Evolutionary conservation across 2,113 vertebrate species (phyloP).

Genomic region (Rhinoptilus africanus): DNA sequence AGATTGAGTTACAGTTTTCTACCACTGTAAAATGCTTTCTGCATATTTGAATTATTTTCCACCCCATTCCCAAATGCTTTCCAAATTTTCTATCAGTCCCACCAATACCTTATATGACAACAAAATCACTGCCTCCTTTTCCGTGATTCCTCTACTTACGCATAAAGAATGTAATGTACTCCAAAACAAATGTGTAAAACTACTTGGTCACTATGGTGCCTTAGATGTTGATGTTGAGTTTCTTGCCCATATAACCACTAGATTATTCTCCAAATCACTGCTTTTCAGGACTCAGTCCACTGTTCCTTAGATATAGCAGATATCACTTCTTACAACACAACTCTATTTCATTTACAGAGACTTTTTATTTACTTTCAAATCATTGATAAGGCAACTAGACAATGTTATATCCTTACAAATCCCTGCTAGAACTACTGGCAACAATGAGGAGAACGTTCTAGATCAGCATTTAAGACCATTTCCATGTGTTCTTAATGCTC

Average conservation of each 20-base stretch:
- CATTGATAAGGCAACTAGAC: background rate
- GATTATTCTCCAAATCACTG: background rate
- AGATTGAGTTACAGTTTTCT: background rate
- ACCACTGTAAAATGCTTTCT: background rate
- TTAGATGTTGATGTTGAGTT: background rate
- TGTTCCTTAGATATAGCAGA: background rate
- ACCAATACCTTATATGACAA: background rate
- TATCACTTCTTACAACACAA: background rate
- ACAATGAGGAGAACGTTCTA: background rate
- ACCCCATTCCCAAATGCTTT: background rate
- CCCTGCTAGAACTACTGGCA: background rate
- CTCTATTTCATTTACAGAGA: background rate
- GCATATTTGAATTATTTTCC: background rate
- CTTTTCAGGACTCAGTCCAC: background rate
- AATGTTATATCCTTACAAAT: background rate
- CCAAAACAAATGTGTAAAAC: background rate
- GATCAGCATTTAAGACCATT: background rate
- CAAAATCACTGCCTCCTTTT: background rate
- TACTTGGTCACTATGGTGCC: background rate
- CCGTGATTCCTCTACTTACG: background rate
- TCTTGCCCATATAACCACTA: background rate
- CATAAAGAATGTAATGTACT: background rate
- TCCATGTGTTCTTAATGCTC: rapidly evolving
- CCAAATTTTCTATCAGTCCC: background rate
- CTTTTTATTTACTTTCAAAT: background rate